phyloP scores from a whole-genome alignment of 1,140 invertebrate species.

The Chironomus striatipennis region DNA sequence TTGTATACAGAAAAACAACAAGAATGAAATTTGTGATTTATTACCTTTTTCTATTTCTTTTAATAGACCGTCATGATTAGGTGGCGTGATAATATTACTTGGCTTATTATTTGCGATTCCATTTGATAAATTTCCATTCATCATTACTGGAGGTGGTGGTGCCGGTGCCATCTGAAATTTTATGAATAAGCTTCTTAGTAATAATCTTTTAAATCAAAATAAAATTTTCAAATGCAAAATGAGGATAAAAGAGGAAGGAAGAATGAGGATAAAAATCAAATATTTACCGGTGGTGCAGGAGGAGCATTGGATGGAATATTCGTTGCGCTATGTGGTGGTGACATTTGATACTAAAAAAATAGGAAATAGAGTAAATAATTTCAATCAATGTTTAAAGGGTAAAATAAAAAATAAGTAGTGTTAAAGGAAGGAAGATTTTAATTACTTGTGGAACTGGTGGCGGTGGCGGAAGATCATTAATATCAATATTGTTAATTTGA shows the following conservation, averaged over 20 bases:
- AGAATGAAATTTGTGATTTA: neutral
- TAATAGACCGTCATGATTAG: conserved; percentile 30
- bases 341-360: conserved; percentile 30
- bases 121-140: conserved; percentile 3
- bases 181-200: conserved; percentile 26
- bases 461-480: conserved; percentile 50
- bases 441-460: conserved; percentile 47
- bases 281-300: conserved; percentile 51
- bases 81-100: conserved; percentile 30
- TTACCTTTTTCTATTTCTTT: conserved; percentile 46
- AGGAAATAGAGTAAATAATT: neutral
- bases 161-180: conserved; percentile 46
- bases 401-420: too few species aligned
- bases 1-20: neutral
- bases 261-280: conserved; percentile 38
- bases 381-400: too few species aligned
- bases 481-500: conserved; percentile 37
- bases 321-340: conserved; percentile 37
- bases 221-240: conserved; percentile 29
- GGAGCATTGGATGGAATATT: conserved; percentile 45
- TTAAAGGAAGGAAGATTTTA: neutral
- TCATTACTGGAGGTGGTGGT: conserved; percentile 48
- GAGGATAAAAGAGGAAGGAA: conserved; percentile 29
- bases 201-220: too few species aligned
- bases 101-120: conserved; percentile 30